These are phyloP conservation scores for Melipona bicolor DNA, from an alignment of 2,888 invertebrate species.

Conservation along the genomic window DNA sequence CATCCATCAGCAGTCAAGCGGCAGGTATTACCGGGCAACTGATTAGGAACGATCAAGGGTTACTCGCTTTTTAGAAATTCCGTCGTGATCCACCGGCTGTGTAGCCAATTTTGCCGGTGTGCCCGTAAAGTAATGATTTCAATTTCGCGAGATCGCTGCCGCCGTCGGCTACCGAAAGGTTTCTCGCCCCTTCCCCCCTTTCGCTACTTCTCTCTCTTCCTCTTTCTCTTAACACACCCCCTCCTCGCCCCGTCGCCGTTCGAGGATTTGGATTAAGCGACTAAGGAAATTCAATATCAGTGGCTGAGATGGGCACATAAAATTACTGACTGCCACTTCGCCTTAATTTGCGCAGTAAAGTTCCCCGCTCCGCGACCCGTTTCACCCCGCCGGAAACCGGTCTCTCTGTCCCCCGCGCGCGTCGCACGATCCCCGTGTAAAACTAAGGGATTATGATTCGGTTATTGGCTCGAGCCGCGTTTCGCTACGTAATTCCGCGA, in stretches of 20 bases:
- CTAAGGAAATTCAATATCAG: slow-evolving; percentile 84
- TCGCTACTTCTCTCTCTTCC: slow-evolving; percentile 1
- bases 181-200: slow-evolving; percentile 22
- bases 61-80: slow-evolving; percentile 72
- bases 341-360: slow-evolving; percentile 84
- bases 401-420: slow-evolving; percentile 38
- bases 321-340: slow-evolving; percentile 84
- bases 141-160: slow-evolving; percentile 81
- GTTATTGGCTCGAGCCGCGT: slow-evolving; percentile 75
- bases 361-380: slow-evolving; percentile 63
- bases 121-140: slow-evolving; percentile 83
- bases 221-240: slow-evolving; percentile 13
- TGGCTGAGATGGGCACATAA: slow-evolving; percentile 84
- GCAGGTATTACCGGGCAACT: not conserved
- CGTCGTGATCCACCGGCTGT: slow-evolving; percentile 68
- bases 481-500: slow-evolving; percentile 76
- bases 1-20: slow-evolving; percentile 6
- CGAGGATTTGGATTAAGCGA: slow-evolving; percentile 82
- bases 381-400: slow-evolving; percentile 32
- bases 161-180: slow-evolving; percentile 67
- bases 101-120: slow-evolving; percentile 79
- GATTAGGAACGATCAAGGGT: slow-evolving; percentile 40
- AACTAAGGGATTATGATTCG: slow-evolving; percentile 79
- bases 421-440: slow-evolving; percentile 66
- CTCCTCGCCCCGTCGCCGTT: slow-evolving; percentile 54